These are phyloP conservation scores for Heptranchias perlo DNA, from an alignment of 2,113 vertebrate species.

Conservation along the genomic window DNA sequence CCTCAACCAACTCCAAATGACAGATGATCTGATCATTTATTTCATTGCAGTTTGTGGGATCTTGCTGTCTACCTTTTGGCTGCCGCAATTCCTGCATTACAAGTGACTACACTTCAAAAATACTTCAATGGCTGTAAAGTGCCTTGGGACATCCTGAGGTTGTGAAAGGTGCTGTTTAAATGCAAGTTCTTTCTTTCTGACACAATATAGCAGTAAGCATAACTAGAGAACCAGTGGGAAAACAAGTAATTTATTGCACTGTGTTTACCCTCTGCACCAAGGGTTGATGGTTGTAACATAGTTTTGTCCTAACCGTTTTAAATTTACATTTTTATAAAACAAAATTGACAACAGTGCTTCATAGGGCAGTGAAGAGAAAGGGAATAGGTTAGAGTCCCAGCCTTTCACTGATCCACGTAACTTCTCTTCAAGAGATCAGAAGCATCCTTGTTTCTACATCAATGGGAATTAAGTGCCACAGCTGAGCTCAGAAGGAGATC, in stretches of 20 bases:
- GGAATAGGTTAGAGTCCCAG: too few relatives aligned
- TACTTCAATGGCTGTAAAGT: not conserved
- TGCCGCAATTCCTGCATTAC: not conserved
- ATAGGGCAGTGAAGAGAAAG: not conserved
- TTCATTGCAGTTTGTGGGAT: not conserved
- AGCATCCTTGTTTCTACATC: not conserved
- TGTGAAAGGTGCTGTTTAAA: too few relatives aligned
- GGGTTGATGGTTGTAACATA: not conserved
- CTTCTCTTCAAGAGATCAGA: not conserved
- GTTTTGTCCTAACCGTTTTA: not conserved
- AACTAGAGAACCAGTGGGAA: not conserved
- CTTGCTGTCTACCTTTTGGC: not conserved
- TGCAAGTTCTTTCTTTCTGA: not conserved
- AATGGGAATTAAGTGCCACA: not conserved
- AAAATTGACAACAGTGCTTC: not conserved
- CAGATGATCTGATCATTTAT: not conserved
- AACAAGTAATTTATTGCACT: not conserved
- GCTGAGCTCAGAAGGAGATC: not conserved
- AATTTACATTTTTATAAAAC: not conserved
- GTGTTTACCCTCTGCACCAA: not conserved
- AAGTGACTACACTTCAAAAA: not conserved
- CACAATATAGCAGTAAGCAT: not conserved
- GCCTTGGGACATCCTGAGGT: not conserved
- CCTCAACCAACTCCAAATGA: not conserved
- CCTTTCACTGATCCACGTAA: not conserved